phyloP scores from a whole-genome alignment of 2,888 invertebrate species.

The Zaprionus obscuricornis region DNA sequence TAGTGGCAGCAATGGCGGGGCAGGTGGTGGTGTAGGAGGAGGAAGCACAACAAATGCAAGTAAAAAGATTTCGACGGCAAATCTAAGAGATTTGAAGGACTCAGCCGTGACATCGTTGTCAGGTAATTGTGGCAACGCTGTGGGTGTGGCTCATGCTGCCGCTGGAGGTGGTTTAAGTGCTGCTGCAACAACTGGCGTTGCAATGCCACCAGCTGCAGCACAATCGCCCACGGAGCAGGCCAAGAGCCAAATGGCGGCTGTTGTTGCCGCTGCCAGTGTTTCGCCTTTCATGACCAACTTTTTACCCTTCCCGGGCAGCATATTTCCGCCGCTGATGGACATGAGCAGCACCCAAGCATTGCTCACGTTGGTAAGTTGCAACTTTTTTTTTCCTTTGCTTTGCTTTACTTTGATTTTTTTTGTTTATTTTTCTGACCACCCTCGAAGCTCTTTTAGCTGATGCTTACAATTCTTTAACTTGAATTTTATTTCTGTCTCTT shows the following conservation, averaged over 20 bases:
- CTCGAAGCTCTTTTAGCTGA: not conserved
- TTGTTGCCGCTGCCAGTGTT: slow-evolving; percentile 71
- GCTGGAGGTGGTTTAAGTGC: slow-evolving; percentile 44
- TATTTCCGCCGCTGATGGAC: slow-evolving; percentile 92
- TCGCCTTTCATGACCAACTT: slow-evolving; percentile 82
- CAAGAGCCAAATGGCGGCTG: slow-evolving; percentile 73
- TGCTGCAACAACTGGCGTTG: slow-evolving; percentile 38
- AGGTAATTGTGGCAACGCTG: slow-evolving; percentile 38
- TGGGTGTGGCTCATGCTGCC: slow-evolving; percentile 49
- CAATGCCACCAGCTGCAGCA: slow-evolving; percentile 61
- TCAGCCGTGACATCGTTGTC: slow-evolving; percentile 39
- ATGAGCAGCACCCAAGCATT: slow-evolving; percentile 93
- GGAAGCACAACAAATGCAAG: slow-evolving; percentile 23
- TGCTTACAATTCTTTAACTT: not conserved
- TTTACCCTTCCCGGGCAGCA: slow-evolving; percentile 84
- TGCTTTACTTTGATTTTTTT: too few relatives aligned
- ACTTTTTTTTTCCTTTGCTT: too few relatives aligned
- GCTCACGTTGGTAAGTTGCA: slow-evolving; percentile 81
- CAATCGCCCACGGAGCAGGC: slow-evolving; percentile 72
- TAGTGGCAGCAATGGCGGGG: slow-evolving; percentile 24
- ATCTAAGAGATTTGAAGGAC: slow-evolving; percentile 56
- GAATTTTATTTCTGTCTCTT: slow-evolving; percentile 7
- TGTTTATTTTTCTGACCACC: slow-evolving; percentile 39
- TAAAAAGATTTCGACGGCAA: slow-evolving; percentile 55
- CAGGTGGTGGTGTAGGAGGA: too few relatives aligned